Base-by-base conservation (phyloP, 2,797 vertebrate genomes). In the Poeciliopsis gracilis region DNA sequence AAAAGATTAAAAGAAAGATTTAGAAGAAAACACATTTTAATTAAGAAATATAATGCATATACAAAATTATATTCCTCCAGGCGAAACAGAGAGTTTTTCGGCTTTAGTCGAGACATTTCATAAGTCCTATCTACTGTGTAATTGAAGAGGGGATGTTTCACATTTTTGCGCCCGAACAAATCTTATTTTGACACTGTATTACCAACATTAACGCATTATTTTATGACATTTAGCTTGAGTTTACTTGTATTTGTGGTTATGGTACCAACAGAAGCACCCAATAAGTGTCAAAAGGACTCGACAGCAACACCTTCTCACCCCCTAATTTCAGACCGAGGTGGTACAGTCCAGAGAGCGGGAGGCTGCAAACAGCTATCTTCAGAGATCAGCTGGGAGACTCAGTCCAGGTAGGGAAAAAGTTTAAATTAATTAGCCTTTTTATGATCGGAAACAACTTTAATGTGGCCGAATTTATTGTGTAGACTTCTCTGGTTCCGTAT, bases 311-410 rank as follows among this genome's bases (percentile, higher is more conserved):
- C 23, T 0, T 0, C 0, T 0, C 0, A 0, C 61, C 73, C 82
- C 75, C 74, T 51, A 0, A 13, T 25, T 46, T 43, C 7, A 1
- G n/a, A 1, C 0, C 0, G 16, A 82, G 70, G 16, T 95, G 93
- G 94, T 93, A 85, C 6, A 84, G 79, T 87, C 93, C 87, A 12
- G 4, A 80, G 80, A 75, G 92, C 93, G 95, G 90, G 93, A 87
- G 10, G 0, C 45, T 86, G 23, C 13, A 5, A 91, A 85, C 69
- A 77, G 76, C 66, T 85, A 49, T 61, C 66, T 76, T 1, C 13
- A 69, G 33, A 5, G 18, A 63, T 51, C 28, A 20, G 5, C n/a
- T 38, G 25, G 2, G 36, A 4, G 23, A 15, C 23, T 4, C 5
- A 1, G 13, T 1, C 2, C 18, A 38, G 72, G 55, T 72, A 30